Evolutionary conservation across 2,113 vertebrate genomes (phyloP).

Genomic region (Callionymus lyra): DNA sequence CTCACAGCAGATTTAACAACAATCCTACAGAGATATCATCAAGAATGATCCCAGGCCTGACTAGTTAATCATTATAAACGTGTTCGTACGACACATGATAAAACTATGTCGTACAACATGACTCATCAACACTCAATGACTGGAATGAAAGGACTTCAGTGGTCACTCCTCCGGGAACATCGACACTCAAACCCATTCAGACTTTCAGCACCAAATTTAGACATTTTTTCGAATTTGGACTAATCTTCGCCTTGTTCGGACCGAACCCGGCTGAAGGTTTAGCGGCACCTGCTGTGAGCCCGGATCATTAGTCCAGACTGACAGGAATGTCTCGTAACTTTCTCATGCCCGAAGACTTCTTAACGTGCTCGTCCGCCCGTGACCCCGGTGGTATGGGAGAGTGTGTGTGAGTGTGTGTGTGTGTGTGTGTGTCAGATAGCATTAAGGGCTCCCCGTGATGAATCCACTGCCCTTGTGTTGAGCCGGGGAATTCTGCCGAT

Average conservation of each 20-base stretch:
- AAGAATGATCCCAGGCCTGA: too few species aligned
- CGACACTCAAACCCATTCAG: slow-evolving; percentile 14
- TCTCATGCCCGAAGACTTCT: slow-evolving; percentile 22
- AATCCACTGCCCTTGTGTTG: slow-evolving; percentile 50
- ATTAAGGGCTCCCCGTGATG: slow-evolving; percentile 58
- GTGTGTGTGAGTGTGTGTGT: slow-evolving; percentile 22
- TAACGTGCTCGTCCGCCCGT: slow-evolving; percentile 29
- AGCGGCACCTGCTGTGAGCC: slow-evolving; percentile 18
- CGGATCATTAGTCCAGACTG: slow-evolving; percentile 33
- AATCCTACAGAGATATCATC: too few species aligned
- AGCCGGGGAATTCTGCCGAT: slow-evolving; percentile 61
- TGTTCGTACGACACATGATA: too few species aligned
- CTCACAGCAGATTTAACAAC: too few species aligned
- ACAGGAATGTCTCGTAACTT: slow-evolving; percentile 29
- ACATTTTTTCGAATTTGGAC: too few species aligned
- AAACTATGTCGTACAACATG: too few species aligned
- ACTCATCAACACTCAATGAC: neutral
- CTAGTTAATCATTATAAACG: too few species aligned
- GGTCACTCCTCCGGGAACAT: slow-evolving; percentile 24
- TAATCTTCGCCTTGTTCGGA: slow-evolving; percentile 46
- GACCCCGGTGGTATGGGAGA: slow-evolving; percentile 22
- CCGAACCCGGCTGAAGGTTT: slow-evolving; percentile 19
- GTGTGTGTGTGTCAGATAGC: slow-evolving; percentile 39
- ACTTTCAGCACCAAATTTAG: slow-evolving; percentile 7
- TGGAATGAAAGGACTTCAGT: neutral